A percentile compares a stretch with the other conserved stretches of the same genome.
These are phyloP conservation scores for Minunthozetes semirufus DNA, from an alignment of 2,888 invertebrate species.

Conservation along the genomic window DNA sequence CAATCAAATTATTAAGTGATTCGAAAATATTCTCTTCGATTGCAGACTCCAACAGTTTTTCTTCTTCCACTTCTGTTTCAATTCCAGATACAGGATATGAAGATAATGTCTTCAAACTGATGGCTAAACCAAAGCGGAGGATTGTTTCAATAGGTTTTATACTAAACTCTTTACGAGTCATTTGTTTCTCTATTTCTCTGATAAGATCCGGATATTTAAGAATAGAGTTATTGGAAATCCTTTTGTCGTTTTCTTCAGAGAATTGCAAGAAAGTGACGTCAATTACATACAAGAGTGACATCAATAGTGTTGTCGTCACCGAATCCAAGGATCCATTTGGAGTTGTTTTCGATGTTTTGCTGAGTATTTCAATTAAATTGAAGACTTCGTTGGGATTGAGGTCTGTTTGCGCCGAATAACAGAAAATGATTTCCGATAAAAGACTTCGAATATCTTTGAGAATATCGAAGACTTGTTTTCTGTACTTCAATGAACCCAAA, in stretches of 20 bases:
- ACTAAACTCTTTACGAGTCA: conserved; percentile 41
- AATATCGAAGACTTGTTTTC: conserved; percentile 64
- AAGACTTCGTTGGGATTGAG: conserved; percentile 66
- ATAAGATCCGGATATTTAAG: conserved; percentile 43
- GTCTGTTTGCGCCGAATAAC: conserved; percentile 67
- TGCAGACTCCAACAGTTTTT: conserved; percentile 68
- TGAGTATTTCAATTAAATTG: conserved; percentile 47
- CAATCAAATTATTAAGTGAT: conserved; percentile 65
- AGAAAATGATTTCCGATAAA: conserved; percentile 66
- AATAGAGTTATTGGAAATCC: conserved; percentile 45
- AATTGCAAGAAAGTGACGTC: conserved; percentile 65
- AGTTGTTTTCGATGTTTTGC: conserved; percentile 45
- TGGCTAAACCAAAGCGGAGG: conserved; percentile 62
- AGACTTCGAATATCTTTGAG: conserved; percentile 66
- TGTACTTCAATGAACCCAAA: conserved; percentile 75
- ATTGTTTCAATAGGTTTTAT: conserved; percentile 52
- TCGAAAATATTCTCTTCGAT: conserved; percentile 71
- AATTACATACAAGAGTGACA: conserved; percentile 73
- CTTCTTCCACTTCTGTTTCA: conserved; percentile 63
- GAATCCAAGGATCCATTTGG: conserved; percentile 67
- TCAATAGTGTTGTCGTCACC: conserved; percentile 67
- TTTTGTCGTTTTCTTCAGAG: conserved; percentile 48
- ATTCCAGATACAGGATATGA: conserved; percentile 45
- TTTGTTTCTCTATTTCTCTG: conserved; percentile 53
- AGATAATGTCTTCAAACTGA: conserved; percentile 55